Evolutionary conservation across 2,113 vertebrate species (phyloP), one percentile per base, ranked within the genome.

Genomic region (Microcebus ravelobensis): DNA sequence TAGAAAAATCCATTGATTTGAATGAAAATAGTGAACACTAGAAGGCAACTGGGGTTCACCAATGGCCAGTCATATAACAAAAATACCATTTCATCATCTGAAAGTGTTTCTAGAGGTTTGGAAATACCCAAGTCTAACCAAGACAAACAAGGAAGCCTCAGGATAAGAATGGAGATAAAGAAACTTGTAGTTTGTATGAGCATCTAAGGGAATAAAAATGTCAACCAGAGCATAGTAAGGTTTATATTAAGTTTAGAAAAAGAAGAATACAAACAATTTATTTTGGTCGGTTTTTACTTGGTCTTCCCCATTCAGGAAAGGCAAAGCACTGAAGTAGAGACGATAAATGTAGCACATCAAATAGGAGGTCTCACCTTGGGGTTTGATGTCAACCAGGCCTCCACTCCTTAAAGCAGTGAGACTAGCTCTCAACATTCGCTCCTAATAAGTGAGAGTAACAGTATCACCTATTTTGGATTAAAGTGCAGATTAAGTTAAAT

Each of bases 211-310:
- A 95, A 94, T 91, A 42, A 93, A 94, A 63, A 29, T 92, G 91
- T 80, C 82, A 96, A 36, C 73, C 20, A 76, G 63, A 84, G 67
- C 73, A 14, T 1, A 83, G 55, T 71, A 57, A 94, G 10, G 77
- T 94, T 90, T 96, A 90, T 88, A 59, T 34, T 89, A 70, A 91
- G 8, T 90, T 96, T 89, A 83, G 42, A 88, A 97, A 95, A 80
- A 15, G 39, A 15, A 91, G 45, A 82, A 83, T 87, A 87, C 91
- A 95, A 91, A 57, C 6, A 42, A 4, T 15, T 65, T 71, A 71
- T 89, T 81, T 61, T 67, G 31, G 15, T 81, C 9, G 5, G 23
- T 59, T 94, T 82, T 91, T 34, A 29, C 17, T 93, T 94, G 67
- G 25, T 45, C 36, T 94, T 79, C 12, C 4, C 0, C 27, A 63